Base-by-base conservation (phyloP, 1,140 invertebrate genomes). In the Neodiprion fabricii region DNA sequence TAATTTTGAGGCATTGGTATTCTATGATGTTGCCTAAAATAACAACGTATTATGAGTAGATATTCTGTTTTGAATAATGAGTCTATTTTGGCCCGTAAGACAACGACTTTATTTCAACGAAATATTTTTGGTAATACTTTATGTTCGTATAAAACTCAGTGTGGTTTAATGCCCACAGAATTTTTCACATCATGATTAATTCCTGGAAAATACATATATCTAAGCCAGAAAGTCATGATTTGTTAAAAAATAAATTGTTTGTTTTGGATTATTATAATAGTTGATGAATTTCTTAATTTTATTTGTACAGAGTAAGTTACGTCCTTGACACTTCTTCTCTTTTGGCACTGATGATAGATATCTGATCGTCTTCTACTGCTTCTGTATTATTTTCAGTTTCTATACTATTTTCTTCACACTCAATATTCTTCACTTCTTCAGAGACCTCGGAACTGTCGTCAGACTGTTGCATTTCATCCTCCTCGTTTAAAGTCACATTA, bases 271-370 rank as follows among this genome's bases (percentile, higher is more conserved):
- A 47, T 7, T 69, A 23, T 69, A 17, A 23, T 23, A 10, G 11
- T 69, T 69, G 21, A 69, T 21, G 4, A 69, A 17, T 21, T 40
- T 69, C 67, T 61, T 61, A 61, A 61, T 8, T 61, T 14, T 61
- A 61, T 61, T 61, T 61, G 53, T 61, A 61, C 53, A 61, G 8
- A 61, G 67, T 47, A 12, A 69, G 21, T 69, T 77, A 74, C 75
- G 73, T 76, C 73, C 72, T 80, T 79, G 72, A 82, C 78, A 83
- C 77, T 83, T 82, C 81, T 21, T 21, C 5, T 76, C 81, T 83
- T 83, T 84, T 85, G 82, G 83, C 83, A 83, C 81, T 80, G 72
- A 77, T 77, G 74, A 73, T 80, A 67, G 67, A 47, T 69, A 23
- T 17, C 40, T 7, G 10, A 11, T 73, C 76, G 71, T 81, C 78